phyloP scores from a whole-genome alignment of 2,888 invertebrate genomes.

The Agriotes lineatus region DNA sequence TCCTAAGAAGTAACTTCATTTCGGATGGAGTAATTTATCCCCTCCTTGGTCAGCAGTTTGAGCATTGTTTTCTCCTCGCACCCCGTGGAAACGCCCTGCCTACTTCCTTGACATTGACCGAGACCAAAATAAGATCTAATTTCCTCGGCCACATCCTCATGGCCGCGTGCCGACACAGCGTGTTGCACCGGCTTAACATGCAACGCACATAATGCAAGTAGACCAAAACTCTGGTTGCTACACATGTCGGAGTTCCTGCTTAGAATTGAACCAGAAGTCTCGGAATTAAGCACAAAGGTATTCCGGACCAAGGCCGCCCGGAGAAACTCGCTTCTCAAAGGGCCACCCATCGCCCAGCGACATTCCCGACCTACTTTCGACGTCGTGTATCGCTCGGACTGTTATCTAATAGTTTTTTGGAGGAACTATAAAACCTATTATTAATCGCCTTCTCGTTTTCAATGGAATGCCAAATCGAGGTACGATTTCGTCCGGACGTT shows the following conservation, averaged over 20 bases:
- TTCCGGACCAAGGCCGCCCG: constrained; percentile 52
- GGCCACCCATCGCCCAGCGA: constrained; percentile 18
- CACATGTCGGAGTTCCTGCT: background rate
- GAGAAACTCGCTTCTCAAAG: constrained; percentile 43
- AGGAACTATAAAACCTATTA: constrained; percentile 28
- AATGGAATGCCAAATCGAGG: constrained; percentile 50
- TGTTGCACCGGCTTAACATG: constrained; percentile 52
- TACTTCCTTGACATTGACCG: constrained; percentile 57
- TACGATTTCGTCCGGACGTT: constrained; percentile 48
- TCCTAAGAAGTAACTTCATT: constrained; percentile 59
- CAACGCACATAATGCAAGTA: constrained; percentile 57
- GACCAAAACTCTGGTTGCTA: constrained; percentile 56
- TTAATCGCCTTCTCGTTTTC: constrained; percentile 47
- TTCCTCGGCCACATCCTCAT: constrained; percentile 55
- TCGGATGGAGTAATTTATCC: constrained; percentile 53
- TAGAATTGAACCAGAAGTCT: constrained; percentile 6
- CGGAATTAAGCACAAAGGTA: constrained; percentile 43
- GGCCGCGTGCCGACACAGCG: constrained; percentile 56
- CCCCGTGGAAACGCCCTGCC: constrained; percentile 34
- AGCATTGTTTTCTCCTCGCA: constrained; percentile 29
- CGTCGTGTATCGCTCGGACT: background rate
- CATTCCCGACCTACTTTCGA: constrained; percentile 30
- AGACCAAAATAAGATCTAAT: constrained; percentile 60
- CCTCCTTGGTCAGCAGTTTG: constrained; percentile 48
- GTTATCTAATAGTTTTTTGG: constrained; percentile 27